Base-by-base conservation (phyloP, 2,888 invertebrate genomes). In the Busseola fusca region DNA sequence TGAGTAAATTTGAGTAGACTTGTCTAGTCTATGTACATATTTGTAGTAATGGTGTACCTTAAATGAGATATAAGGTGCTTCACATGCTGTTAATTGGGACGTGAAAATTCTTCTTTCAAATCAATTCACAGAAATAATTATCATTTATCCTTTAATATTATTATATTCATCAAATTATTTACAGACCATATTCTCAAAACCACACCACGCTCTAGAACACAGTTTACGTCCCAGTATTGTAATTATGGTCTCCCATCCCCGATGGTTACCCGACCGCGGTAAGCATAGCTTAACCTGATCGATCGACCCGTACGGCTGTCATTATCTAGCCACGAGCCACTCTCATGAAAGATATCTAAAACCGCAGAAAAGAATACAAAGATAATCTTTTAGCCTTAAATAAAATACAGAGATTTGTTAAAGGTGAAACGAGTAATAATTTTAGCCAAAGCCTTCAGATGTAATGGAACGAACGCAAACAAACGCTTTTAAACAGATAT, bases 371-470 rank as follows among this genome's bases (percentile, higher is more conserved):
- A 27, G 27, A 21, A 60, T 60, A 21, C 4, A 3, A 40, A 12
- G 4, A 30, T 12, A 58, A n/a, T n/a, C n/a, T n/a, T n/a, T n/a
- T n/a, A 52, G 42, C 45, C 52, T 52, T 45, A 52, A 69, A 62
- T 34, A 45, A 69, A 69, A 64, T 66, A 54, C 54, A 10, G 6
- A 48, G 27, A 69, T 48, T 54, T 59, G 14, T 45, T 42, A 57
- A 69, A 69, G n/a, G 16, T 58, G 50, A n/a, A 37, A 64, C 27
- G 18, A 0, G n/a, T 45, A 58, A 69, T 45, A 45, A 25, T 50
- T 50, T 63, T 57, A 68, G 6, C 50, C 14, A 42, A 52, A 72
- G n/a, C 37, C 58, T 64, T 59, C 45, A 45, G 64, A 52, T 54
- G 27, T 54, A 70, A 66, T 52, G 18, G 30, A 59, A 66, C 34